Base-by-base conservation (phyloP, 2,113 vertebrate species). In the Scomber scombrus region DNA sequence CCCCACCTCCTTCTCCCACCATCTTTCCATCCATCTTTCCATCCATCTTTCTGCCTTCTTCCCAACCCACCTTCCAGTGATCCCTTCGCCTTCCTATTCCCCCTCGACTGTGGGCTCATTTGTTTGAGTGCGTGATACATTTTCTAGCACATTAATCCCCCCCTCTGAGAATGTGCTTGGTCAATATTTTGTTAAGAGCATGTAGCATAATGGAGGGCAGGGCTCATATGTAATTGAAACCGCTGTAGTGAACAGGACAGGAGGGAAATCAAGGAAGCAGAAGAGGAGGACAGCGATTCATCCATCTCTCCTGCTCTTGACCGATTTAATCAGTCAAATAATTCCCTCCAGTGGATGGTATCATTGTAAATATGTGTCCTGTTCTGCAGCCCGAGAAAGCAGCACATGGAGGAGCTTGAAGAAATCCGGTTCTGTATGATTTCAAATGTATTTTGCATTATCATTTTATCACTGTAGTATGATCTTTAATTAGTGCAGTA, bases 1-100 rank as follows among this genome's bases (percentile, higher is more conserved):
- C 88, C 74, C 60, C 76, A 66, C 87, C 84, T 82, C 79, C 82
- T 26, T 64, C 71, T 46, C 26, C 45, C 13, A 1, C 75, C 71
- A 62, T 67, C 40, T 60, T 16, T 72, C 60, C 46, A 52, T 76
- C 75, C 71, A 62, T 67, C 40, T 60, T 16, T 72, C 60, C 46
- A 52, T 76, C 40, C 67, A 72, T 61, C 12, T 66, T 57, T 71
- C 11, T 19, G 26, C 18, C 5, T 18, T 14, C 43, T 23, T 23
- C 3, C 52, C 13, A 34, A 55, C 4, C 82, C 63, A 47, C 73
- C 47, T 78, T 75, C 14, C 45, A 18, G 57, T 34, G 56, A 64
- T 72, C 60, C 51, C n/a, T 51, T 70, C 47, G 8, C 6, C 34
- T 40, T 40, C 9, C 34, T 40, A 40, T 40, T 40, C 34, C 56